Percentiles rank a stretch among this genome's conserved stretches.
Evolutionary conservation across 2,888 invertebrate species (phyloP).

Genomic region (Amaurobius ferox): DNA sequence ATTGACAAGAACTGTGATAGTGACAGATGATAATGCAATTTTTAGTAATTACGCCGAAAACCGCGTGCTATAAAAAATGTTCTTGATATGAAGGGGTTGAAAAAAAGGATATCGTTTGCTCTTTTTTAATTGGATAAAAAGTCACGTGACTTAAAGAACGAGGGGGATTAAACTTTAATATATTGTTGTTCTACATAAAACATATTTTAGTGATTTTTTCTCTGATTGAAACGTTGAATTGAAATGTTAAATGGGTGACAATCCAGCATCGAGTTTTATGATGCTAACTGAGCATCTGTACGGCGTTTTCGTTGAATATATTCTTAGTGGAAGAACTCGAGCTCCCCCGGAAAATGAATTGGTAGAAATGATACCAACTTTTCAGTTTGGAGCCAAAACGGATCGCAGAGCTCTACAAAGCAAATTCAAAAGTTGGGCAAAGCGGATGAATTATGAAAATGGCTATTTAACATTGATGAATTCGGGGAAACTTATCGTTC

Average conservation of each 20-base stretch:
- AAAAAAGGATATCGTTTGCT: too few relatives aligned
- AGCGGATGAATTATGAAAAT: slow-evolving; percentile 46
- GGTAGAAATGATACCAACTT: slow-evolving; percentile 43
- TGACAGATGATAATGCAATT: too few relatives aligned
- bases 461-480: slow-evolving; percentile 32
- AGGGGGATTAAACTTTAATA: too few relatives aligned
- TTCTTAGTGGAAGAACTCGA: slow-evolving; percentile 31
- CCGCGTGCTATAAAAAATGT: too few relatives aligned
- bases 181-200: too few relatives aligned
- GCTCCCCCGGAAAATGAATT: slow-evolving; percentile 54
- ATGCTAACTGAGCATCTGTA: slow-evolving; percentile 49
- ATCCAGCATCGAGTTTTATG: slow-evolving; percentile 25
- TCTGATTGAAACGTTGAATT: too few relatives aligned
- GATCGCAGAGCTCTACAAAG: slow-evolving; percentile 62
- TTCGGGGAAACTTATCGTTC: slow-evolving; percentile 59
- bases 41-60: too few relatives aligned
- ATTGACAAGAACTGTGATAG: too few relatives aligned
- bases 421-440: slow-evolving; percentile 69
- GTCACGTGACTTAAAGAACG: too few relatives aligned
- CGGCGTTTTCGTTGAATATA: slow-evolving; percentile 45
- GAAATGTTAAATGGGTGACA: not conserved
- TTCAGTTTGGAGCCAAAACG: slow-evolving; percentile 61
- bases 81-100: too few relatives aligned
- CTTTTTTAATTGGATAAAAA: too few relatives aligned
- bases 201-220: too few relatives aligned